These are phyloP conservation scores for Ameiurus melas DNA, from an alignment of 2,113 vertebrate species.

Conservation along the genomic window DNA sequence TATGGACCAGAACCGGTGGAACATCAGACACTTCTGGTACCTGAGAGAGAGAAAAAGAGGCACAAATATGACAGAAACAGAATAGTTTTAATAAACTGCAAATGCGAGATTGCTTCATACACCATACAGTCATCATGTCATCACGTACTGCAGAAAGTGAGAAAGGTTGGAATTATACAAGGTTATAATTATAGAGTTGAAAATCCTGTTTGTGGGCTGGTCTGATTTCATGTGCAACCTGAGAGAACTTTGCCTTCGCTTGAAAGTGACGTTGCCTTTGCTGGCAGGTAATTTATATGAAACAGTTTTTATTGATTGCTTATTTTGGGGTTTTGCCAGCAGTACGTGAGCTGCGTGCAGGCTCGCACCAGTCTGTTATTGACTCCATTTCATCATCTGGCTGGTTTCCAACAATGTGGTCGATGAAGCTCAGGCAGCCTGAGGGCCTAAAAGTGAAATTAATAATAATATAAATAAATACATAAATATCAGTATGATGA, in stretches of 20 bases:
- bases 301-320: constrained; percentile 49
- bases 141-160: background rate
- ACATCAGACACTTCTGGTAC: constrained; percentile 81
- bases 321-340: constrained; percentile 43
- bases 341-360: constrained; percentile 46
- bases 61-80: background rate
- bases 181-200: background rate
- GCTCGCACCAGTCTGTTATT: constrained; percentile 76
- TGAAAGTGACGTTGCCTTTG: background rate
- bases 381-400: constrained; percentile 79
- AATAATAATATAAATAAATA: background rate
- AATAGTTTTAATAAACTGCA: background rate
- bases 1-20: constrained; percentile 84
- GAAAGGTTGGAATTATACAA: background rate
- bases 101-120: background rate
- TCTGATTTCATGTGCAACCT: constrained; percentile 1
- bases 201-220: background rate
- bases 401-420: constrained; percentile 85
- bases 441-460: constrained; percentile 65
- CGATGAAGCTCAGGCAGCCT: constrained; percentile 72
- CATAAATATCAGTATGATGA: background rate
- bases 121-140: background rate
- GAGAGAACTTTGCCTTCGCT: constrained; percentile 8
- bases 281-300: background rate
- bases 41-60: constrained; percentile 58